phyloP scores from a whole-genome alignment of 1,140 invertebrate species.

The Drosophila oshimai region DNA sequence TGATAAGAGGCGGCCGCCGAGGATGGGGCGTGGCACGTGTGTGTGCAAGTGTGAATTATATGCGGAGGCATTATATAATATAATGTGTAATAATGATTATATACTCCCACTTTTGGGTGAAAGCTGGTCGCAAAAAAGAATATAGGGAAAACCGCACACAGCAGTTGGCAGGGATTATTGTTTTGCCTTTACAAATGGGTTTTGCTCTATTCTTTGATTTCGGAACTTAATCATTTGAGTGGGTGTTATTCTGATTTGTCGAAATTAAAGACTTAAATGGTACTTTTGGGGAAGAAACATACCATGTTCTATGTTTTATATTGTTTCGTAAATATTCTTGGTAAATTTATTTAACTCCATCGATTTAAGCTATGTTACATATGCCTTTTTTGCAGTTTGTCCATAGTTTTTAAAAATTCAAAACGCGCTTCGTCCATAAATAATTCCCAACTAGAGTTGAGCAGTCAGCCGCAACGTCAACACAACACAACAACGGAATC shows the following conservation, averaged over 20 bases:
- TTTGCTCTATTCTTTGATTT: background rate
- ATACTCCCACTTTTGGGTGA: slow-evolving; percentile 4
- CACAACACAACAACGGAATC: slow-evolving; percentile 11
- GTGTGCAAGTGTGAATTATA: slow-evolving; percentile 56
- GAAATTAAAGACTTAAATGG: too few relatives aligned
- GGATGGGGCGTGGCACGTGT: slow-evolving; percentile 23
- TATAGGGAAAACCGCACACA: background rate
- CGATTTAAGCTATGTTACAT: background rate
- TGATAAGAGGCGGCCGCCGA: slow-evolving; percentile 53
- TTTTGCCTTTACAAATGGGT: background rate
- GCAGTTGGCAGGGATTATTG: background rate
- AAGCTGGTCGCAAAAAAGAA: background rate
- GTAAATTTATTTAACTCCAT: background rate
- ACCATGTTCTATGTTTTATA: too few relatives aligned
- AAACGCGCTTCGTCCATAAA: slow-evolving; percentile 51
- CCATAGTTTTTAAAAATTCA: slow-evolving; percentile 50
- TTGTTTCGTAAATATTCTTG: too few relatives aligned
- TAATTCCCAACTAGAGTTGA: slow-evolving; percentile 45
- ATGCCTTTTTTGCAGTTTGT: background rate
- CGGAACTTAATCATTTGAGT: background rate
- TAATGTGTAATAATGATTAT: slow-evolving; percentile 72
- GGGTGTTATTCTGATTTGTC: too few relatives aligned
- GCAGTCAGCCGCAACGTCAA: slow-evolving; percentile 8
- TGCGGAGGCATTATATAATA: slow-evolving; percentile 62
- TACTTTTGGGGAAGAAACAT: too few relatives aligned